These are phyloP conservation scores for Gymnarchus niloticus DNA, from an alignment of 2,113 vertebrate genomes.

Conservation along the genomic window DNA sequence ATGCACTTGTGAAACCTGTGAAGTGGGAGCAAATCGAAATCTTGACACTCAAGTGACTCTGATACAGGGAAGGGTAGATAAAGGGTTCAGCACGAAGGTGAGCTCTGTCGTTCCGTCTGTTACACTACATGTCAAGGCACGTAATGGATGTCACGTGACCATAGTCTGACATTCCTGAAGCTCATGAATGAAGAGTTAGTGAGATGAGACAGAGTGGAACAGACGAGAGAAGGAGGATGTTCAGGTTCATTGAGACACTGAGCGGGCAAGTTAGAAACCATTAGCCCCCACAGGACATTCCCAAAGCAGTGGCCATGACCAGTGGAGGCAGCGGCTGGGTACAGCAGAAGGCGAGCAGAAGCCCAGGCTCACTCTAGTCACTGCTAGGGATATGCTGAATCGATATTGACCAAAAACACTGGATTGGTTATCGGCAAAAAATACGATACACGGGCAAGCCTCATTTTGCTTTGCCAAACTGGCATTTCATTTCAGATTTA, in stretches of 20 bases:
- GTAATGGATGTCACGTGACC: slow-evolving; percentile 52
- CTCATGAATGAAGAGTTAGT: neutral
- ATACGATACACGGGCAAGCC: no score
- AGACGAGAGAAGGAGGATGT: neutral
- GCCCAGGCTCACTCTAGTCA: neutral
- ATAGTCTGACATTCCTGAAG: slow-evolving; percentile 24
- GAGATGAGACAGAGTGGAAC: neutral
- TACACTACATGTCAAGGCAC: slow-evolving; percentile 39
- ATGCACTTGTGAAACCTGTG: neutral
- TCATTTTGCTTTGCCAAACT: no score
- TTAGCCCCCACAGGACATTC: slow-evolving; percentile 32
- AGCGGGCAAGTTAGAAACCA: neutral
- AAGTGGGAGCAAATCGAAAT: neutral
- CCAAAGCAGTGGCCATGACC: slow-evolving; percentile 21
- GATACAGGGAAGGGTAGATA: neutral
- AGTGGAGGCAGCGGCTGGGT: neutral
- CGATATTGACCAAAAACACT: no score
- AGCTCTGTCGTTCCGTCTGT: neutral
- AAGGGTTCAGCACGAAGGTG: neutral
- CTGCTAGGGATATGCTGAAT: no score
- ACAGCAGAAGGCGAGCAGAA: neutral
- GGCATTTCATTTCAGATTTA: no score
- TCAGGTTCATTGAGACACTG: neutral
- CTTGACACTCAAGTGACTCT: neutral
- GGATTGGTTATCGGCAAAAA: no score